These are phyloP conservation scores for Brachyopa scutellaris DNA, from an alignment of 2,888 invertebrate species.

Conservation along the genomic window DNA sequence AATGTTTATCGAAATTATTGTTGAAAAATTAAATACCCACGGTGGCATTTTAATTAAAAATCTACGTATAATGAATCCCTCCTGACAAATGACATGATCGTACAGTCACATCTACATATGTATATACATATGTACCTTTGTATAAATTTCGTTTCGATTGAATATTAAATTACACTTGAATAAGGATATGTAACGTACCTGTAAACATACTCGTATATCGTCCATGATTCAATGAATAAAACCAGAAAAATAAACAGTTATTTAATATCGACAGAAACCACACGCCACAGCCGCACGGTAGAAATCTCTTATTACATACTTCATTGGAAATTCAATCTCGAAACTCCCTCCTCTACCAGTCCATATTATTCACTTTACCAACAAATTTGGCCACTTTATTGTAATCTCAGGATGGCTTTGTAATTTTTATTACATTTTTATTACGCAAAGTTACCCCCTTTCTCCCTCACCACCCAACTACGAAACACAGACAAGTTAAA, in stretches of 20 bases:
- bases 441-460: not conserved
- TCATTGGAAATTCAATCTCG: constrained; percentile 27
- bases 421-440: constrained; percentile 44
- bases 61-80: no score
- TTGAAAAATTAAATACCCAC: no score
- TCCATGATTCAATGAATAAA: constrained; percentile 2
- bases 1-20: no score
- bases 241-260: not conserved
- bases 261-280: not conserved
- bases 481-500: not conserved
- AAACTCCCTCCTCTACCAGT: not conserved
- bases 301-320: constrained; percentile 25
- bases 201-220: no score
- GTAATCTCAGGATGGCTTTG: constrained; percentile 39
- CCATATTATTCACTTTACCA: not conserved
- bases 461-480: no score
- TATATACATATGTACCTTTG: no score
- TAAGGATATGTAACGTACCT: no score
- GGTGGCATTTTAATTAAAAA: no score
- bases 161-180: constrained; percentile 26
- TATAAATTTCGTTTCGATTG: not conserved
- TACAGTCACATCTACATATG: no score
- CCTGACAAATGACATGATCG: no score
- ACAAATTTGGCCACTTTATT: constrained; percentile 24
- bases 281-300: not conserved